phyloP scores from a whole-genome alignment of 2,113 vertebrate genomes.

The Ailurus styani region DNA sequence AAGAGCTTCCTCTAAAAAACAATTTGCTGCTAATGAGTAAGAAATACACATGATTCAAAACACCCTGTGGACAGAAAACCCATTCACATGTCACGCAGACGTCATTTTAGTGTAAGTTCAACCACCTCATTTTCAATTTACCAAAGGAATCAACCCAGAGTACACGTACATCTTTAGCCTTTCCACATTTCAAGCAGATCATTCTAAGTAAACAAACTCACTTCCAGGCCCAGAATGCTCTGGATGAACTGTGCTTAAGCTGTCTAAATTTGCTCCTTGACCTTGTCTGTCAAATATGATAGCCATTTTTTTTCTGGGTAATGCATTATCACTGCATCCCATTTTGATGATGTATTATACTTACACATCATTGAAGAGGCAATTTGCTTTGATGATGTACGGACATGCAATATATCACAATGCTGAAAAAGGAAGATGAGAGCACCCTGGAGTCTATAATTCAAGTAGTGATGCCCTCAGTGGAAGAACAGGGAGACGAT shows the following conservation, averaged over 20 bases:
- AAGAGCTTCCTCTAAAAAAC: background rate
- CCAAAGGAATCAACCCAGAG: background rate
- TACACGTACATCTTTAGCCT: background rate
- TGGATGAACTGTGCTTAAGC: background rate
- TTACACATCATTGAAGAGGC: conserved; percentile 73
- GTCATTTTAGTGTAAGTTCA: background rate
- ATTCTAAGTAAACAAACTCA: background rate
- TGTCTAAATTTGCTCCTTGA: conserved; percentile 63
- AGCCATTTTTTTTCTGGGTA: conserved; percentile 56
- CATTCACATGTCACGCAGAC: background rate
- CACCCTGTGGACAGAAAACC: background rate
- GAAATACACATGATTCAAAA: conserved; percentile 6
- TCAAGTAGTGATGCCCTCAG: conserved; percentile 40
- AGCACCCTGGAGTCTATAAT: conserved; percentile 54
- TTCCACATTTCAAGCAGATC: background rate
- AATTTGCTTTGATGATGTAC: conserved; percentile 78
- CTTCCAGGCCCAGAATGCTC: background rate
- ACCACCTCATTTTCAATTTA: background rate
- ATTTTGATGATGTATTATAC: conserved; percentile 73
- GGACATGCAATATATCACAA: conserved; percentile 63
- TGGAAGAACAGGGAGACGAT: conserved; percentile 64
- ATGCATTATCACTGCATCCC: conserved; percentile 67
- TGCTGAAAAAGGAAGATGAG: conserved; percentile 48
- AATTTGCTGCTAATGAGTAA: background rate
- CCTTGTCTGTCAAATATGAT: conserved; percentile 59